Percentiles rank a stretch among this genome's conserved stretches.
phyloP scores from a whole-genome alignment of 2,797 vertebrate species.

The Hafferia zeledoni region DNA sequence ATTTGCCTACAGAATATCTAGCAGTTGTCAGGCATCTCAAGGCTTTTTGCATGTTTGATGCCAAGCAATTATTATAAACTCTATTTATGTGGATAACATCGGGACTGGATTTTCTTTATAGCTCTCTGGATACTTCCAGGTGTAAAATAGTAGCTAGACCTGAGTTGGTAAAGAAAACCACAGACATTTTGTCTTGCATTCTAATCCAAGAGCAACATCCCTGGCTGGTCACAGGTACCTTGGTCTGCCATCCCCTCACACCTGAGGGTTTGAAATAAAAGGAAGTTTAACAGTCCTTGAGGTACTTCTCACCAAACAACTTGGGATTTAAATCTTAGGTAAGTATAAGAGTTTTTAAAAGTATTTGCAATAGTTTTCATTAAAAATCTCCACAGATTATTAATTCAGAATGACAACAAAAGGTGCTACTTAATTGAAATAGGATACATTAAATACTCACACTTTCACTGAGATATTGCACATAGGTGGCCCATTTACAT shows the following conservation, averaged over 20 bases:
- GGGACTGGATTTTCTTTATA: slow-evolving; percentile 9
- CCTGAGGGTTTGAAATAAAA: neutral
- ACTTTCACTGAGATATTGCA: slow-evolving; percentile 78
- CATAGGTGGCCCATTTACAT: slow-evolving; percentile 75
- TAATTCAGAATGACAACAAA: slow-evolving; percentile 67
- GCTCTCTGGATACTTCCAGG: neutral
- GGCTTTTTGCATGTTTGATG: slow-evolving; percentile 25
- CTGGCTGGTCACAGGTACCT: neutral
- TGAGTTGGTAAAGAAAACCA: slow-evolving; percentile 15
- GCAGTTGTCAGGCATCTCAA: slow-evolving; percentile 33
- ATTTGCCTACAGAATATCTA: slow-evolving; percentile 49
- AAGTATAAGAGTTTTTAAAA: slow-evolving; percentile 44
- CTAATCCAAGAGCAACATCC: neutral
- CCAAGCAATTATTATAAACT: neutral
- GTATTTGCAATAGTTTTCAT: slow-evolving; percentile 58
- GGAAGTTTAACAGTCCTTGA: slow-evolving; percentile 59
- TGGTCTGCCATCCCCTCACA: neutral
- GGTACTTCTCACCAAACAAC: slow-evolving; percentile 36
- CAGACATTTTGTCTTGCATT: neutral
- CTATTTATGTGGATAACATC: neutral
- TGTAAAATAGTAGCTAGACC: slow-evolving; percentile 29
- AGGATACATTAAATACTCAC: slow-evolving; percentile 71
- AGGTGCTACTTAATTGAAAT: slow-evolving; percentile 60
- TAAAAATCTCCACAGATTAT: slow-evolving; percentile 54
- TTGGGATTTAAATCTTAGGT: slow-evolving; percentile 37